Evolutionary conservation across 2,888 invertebrate genomes (phyloP).

Genomic region (Pogonocherus hispidulus): DNA sequence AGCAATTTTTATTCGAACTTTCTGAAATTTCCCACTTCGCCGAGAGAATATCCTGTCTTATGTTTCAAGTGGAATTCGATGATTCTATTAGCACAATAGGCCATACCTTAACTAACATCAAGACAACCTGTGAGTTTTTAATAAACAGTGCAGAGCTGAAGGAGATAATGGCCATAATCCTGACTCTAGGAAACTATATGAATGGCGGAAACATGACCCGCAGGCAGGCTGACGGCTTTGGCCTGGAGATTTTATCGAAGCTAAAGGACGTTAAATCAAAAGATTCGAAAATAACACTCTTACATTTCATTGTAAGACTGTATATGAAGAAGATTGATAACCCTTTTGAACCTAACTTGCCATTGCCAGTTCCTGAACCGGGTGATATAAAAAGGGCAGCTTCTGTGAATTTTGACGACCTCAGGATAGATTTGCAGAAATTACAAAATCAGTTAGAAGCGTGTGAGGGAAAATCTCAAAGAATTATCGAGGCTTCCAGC

Average conservation of each 20-base stretch:
- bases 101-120: conserved; percentile 87
- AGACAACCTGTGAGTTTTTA: conserved; percentile 87
- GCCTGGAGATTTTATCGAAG: conserved; percentile 91
- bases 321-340: conserved; percentile 80
- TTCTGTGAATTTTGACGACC: conserved; percentile 89
- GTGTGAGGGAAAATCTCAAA: conserved; percentile 81
- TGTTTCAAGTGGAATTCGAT: conserved; percentile 92
- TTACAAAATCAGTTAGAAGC: conserved; percentile 76
- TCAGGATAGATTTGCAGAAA: conserved; percentile 78
- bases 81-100: conserved; percentile 86
- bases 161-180: conserved; percentile 87
- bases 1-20: conserved; percentile 90
- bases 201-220: conserved; percentile 94
- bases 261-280: conserved; percentile 93
- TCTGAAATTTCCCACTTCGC: conserved; percentile 91
- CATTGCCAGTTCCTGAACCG: conserved; percentile 91
- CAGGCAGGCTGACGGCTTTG: conserved; percentile 97
- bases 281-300: conserved; percentile 78
- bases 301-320: conserved; percentile 83
- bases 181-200: conserved; percentile 97
- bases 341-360: conserved; percentile 71
- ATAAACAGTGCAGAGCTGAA: conserved; percentile 83
- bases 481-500: conserved; percentile 77
- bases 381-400: conserved; percentile 89
- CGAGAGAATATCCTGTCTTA: conserved; percentile 92